phyloP scores from a whole-genome alignment of 2,113 vertebrate genomes.

The Heptranchias perlo region DNA sequence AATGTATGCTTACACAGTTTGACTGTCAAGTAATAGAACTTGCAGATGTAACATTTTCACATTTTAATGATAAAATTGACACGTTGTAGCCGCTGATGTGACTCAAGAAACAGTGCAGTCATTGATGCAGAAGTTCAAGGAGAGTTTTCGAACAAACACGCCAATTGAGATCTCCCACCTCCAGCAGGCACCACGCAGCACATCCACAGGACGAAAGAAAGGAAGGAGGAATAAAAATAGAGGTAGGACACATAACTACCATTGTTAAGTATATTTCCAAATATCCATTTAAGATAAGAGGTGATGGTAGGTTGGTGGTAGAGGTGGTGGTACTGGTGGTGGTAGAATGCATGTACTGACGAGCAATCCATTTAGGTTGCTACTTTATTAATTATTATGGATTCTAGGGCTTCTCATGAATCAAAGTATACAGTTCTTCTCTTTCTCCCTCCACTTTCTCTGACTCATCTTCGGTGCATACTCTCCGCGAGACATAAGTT shows the following conservation, averaged over 20 bases:
- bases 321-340: not conserved
- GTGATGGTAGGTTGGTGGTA: slow-evolving; percentile 23
- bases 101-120: slow-evolving; percentile 85
- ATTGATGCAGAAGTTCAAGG: slow-evolving; percentile 95
- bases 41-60: not conserved
- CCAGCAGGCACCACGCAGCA: slow-evolving; percentile 73
- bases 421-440: too few relatives aligned
- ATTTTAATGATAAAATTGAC: slow-evolving; percentile 44
- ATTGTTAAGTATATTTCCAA: too few relatives aligned
- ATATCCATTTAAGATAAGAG: slow-evolving; percentile 7
- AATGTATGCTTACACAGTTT: not conserved
- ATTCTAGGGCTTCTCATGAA: not conserved
- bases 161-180: slow-evolving; percentile 83
- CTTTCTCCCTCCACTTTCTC: not conserved
- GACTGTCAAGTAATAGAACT: not conserved
- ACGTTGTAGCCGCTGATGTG: slow-evolving; percentile 65
- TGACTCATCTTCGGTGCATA: not conserved
- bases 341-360: not conserved
- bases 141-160: slow-evolving; percentile 86
- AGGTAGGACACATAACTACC: slow-evolving; percentile 60
- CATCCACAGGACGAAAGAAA: slow-evolving; percentile 72
- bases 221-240: slow-evolving; percentile 66
- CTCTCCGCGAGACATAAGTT: not conserved
- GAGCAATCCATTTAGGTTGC: not conserved
- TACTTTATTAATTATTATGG: not conserved